A percentile compares a stretch with the other conserved stretches of the same genome.
phyloP scores from a whole-genome alignment of 1,140 invertebrate species.

The Drosophila repletoides region DNA sequence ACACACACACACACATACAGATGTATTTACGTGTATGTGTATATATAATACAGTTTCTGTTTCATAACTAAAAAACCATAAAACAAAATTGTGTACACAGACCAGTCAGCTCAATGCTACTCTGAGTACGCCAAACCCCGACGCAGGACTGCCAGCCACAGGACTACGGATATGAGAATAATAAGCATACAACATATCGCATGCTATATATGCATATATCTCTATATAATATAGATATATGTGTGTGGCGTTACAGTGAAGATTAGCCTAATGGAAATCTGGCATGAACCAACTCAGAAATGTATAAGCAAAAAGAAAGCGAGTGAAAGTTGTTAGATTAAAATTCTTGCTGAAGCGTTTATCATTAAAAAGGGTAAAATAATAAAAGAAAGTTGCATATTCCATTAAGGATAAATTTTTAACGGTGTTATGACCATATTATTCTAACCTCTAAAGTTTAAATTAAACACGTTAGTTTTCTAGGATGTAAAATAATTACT shows the following conservation, averaged over 20 bases:
- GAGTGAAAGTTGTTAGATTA: no score
- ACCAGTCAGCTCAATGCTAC: slow-evolving; percentile 21
- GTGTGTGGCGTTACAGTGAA: slow-evolving; percentile 8
- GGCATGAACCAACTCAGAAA: background rate
- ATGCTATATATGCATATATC: slow-evolving; percentile 8
- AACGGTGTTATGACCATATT: no score
- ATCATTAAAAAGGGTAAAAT: background rate
- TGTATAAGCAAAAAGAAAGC: slow-evolving; percentile 12
- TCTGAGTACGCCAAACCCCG: background rate
- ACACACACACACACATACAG: no score
- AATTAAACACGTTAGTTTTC: no score
- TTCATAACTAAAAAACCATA: slow-evolving; percentile 79
- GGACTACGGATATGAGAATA: slow-evolving; percentile 36
- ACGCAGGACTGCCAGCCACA: background rate
- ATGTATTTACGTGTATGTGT: slow-evolving; percentile 17
- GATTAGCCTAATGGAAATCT: slow-evolving; percentile 39
- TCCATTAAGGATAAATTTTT: no score
- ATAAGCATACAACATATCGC: slow-evolving; percentile 56
- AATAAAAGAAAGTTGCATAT: no score
- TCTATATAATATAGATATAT: background rate
- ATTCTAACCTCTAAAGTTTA: no score
- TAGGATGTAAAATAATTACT: no score
- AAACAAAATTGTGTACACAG: slow-evolving; percentile 74
- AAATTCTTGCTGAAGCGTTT: background rate
- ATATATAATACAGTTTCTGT: slow-evolving; percentile 72